Evolutionary conservation across 2,888 invertebrate genomes (phyloP), one percentile per base, ranked within the genome.

Genomic region (Tetheella fluctuosa): DNA sequence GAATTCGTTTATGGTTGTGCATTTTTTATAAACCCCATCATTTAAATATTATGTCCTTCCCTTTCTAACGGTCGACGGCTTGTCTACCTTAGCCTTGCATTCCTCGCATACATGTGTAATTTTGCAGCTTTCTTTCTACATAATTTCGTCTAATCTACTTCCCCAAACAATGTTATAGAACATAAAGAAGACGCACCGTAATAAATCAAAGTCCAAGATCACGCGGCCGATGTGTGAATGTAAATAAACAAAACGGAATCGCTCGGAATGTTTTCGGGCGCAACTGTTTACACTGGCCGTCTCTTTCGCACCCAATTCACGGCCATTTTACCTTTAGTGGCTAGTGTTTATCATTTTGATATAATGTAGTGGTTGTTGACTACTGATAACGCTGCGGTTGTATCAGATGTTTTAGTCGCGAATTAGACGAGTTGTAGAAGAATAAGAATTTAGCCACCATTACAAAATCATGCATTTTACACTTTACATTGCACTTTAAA

Each of bases 221-320:
- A 71, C 70, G 69, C 63, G 69, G 62, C 60, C 62, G 52, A 58
- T 59, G 62, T 63, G 63, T 70, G 48, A 48, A 48, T 48, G 69
- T 69, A 71, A 71, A 67, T 66, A 70, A 71, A 70, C 62, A 68
- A 57, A 48, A 48, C 48, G 48, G 48, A 20, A 69, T 59, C 59
- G 64, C 64, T 62, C 58, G 54, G 39, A 58, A 62, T 69, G 54
- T 28, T 54, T 61, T 63, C 48, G 48, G 48, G 23, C 55, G 20
- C 20, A 55, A 34, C 34, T 55, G 48, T 48, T 48, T 34, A 34
- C 34, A 23, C 28, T 5, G 34, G 55, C 20, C 55, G 17, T 55
- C 55, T 55, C 55, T 20, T 34, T 55, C 34, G 55, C 55, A 55
- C 55, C 12, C 20, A 20, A 48, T 20, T 48, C 48, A 48, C 20